These are phyloP conservation scores for Brotula barbata DNA, from an alignment of 2,797 vertebrate genomes.

Conservation along the genomic window DNA sequence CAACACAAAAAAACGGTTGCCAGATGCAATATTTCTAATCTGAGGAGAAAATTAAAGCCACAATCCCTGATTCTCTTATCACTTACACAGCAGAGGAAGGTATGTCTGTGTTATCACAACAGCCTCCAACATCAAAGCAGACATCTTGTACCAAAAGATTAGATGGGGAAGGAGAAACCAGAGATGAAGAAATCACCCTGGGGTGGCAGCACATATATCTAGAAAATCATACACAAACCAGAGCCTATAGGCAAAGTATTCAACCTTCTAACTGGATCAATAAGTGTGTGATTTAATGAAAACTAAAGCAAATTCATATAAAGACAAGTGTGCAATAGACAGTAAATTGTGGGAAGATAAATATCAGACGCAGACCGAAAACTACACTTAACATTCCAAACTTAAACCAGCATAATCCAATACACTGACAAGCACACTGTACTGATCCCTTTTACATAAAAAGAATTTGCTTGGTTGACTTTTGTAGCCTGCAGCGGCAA, in stretches of 20 bases:
- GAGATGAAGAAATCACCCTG: conserved; percentile 5
- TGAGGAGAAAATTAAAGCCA: not conserved
- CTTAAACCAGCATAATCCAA: not conserved
- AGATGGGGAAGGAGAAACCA: conserved; percentile 17
- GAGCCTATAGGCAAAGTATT: not conserved
- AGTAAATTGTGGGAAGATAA: not conserved
- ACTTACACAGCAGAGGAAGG: not conserved
- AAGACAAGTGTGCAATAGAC: too few species aligned
- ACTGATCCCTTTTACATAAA: conserved; percentile 27
- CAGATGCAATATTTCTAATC: not conserved
- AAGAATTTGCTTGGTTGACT: conserved; percentile 3
- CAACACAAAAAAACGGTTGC: not conserved
- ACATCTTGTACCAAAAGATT: conserved; percentile 8
- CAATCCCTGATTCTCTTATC: not conserved
- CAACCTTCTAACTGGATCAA: not conserved
- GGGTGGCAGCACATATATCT: conserved; percentile 6
- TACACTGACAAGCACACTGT: conserved; percentile 19
- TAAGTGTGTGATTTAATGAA: not conserved
- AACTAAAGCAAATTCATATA: too few species aligned
- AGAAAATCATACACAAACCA: conserved; percentile 23
- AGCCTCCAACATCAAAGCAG: conserved; percentile 21
- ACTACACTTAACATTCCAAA: conserved; percentile 42
- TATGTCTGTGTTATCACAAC: conserved; percentile 1
- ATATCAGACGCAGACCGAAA: conserved; percentile 1
- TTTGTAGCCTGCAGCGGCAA: conserved; percentile 31